These are phyloP conservation scores for Chloromyia formosa DNA, from an alignment of 2,888 invertebrate genomes.

Conservation along the genomic window DNA sequence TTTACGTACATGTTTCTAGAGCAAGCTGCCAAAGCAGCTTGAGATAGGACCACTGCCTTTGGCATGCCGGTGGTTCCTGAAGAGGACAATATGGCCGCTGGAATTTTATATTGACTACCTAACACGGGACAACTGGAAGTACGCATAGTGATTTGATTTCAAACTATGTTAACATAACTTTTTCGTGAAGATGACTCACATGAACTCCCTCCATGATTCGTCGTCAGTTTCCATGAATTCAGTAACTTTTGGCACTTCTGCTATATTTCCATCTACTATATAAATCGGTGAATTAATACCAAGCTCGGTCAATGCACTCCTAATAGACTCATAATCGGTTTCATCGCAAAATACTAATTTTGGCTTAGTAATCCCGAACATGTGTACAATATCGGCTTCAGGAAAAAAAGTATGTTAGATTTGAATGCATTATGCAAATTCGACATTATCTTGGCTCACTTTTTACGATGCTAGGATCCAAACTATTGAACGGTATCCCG, in stretches of 20 bases:
- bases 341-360: conserved; percentile 61
- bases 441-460: conserved; percentile 46
- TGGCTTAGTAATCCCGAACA: conserved; percentile 58
- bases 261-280: conserved; percentile 54
- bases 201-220: background rate
- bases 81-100: conserved; percentile 56
- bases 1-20: conserved; percentile 16
- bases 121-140: conserved; percentile 36
- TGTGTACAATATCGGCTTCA: conserved; percentile 57
- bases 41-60: conserved; percentile 58
- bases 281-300: conserved; percentile 53
- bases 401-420: background rate
- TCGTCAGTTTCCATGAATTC: conserved; percentile 32
- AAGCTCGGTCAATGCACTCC: conserved; percentile 53
- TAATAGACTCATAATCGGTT: conserved; percentile 53
- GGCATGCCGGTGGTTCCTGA: conserved; percentile 60
- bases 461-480: conserved; percentile 58
- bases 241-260: conserved; percentile 50
- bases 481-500: conserved; percentile 59
- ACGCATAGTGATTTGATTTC: no score
- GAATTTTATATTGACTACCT: conserved; percentile 24
- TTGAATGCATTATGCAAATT: background rate
- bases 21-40: conserved; percentile 29
- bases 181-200: background rate
- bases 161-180: no score